These are phyloP conservation scores for Phoenoteleia sp. DNA, from an alignment of 2,888 invertebrate species.

Conservation along the genomic window DNA sequence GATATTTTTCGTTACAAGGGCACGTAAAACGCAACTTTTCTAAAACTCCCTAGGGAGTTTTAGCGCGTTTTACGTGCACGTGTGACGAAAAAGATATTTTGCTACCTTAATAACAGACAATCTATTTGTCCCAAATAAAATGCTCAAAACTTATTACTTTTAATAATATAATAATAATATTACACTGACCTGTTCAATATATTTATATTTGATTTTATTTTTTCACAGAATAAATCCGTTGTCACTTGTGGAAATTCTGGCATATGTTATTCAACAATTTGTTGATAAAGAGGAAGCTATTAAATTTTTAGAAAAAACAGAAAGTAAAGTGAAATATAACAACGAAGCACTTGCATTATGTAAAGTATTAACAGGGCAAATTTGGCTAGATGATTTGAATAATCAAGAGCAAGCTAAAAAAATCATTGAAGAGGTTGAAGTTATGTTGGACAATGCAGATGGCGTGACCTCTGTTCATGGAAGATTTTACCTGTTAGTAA, in stretches of 20 bases:
- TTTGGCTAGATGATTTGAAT: slow-evolving; percentile 92
- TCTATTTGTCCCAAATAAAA: no score
- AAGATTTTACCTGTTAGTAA: slow-evolving; percentile 96
- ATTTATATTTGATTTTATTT: slow-evolving; percentile 78
- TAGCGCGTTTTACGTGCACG: no score
- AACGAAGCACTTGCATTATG: slow-evolving; percentile 96
- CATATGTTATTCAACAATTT: slow-evolving; percentile 92
- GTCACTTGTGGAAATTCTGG: slow-evolving; percentile 95
- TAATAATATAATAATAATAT: no score
- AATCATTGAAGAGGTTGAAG: slow-evolving; percentile 95
- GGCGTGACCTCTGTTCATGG: slow-evolving; percentile 98
- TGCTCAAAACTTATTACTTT: no score
- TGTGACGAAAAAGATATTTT: no score
- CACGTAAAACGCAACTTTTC: no score
- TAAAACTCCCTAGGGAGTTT: no score
- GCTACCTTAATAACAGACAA: no score
- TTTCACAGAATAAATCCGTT: slow-evolving; percentile 97
- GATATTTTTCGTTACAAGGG: no score
- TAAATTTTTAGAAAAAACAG: slow-evolving; percentile 95
- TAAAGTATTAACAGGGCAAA: slow-evolving; percentile 94
- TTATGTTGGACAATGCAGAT: slow-evolving; percentile 95
- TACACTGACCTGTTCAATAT: no score
- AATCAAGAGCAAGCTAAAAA: slow-evolving; percentile 93
- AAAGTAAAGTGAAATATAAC: slow-evolving; percentile 94
- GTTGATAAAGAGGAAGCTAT: slow-evolving; percentile 94